Evolutionary conservation across 1,140 invertebrate species (phyloP).

Genomic region (Plodia interpunctella): DNA sequence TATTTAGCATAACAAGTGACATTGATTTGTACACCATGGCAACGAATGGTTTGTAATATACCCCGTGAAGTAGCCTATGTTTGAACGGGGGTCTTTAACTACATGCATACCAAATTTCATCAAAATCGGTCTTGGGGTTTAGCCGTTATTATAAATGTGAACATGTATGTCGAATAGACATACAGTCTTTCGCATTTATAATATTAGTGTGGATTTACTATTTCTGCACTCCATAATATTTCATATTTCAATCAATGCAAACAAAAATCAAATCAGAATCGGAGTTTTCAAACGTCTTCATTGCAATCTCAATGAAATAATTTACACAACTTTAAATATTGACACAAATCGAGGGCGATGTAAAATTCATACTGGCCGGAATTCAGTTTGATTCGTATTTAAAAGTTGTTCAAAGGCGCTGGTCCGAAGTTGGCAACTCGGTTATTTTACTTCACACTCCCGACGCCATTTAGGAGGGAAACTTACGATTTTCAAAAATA

Average conservation of each 20-base stretch:
- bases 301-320: not conserved
- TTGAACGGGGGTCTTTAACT: too few relatives aligned
- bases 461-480: not conserved
- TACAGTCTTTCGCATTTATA: too few relatives aligned
- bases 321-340: not conserved
- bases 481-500: not conserved
- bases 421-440: conserved; percentile 4
- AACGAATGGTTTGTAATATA: too few relatives aligned
- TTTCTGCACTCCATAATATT: too few relatives aligned
- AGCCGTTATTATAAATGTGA: too few relatives aligned
- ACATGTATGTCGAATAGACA: too few relatives aligned
- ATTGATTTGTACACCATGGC: too few relatives aligned
- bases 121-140: too few relatives aligned
- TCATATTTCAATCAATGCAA: not conserved
- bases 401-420: conserved; percentile 10
- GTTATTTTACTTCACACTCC: conserved; percentile 1
- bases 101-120: too few relatives aligned
- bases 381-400: conserved; percentile 6
- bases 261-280: not conserved
- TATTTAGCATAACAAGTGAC: too few relatives aligned
- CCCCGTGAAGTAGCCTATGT: too few relatives aligned
- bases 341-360: not conserved
- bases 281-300: not conserved
- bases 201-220: too few relatives aligned
- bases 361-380: not conserved